These are phyloP conservation scores for Drosophila sp. DNA, from an alignment of 1,140 invertebrate genomes.

Conservation along the genomic window DNA sequence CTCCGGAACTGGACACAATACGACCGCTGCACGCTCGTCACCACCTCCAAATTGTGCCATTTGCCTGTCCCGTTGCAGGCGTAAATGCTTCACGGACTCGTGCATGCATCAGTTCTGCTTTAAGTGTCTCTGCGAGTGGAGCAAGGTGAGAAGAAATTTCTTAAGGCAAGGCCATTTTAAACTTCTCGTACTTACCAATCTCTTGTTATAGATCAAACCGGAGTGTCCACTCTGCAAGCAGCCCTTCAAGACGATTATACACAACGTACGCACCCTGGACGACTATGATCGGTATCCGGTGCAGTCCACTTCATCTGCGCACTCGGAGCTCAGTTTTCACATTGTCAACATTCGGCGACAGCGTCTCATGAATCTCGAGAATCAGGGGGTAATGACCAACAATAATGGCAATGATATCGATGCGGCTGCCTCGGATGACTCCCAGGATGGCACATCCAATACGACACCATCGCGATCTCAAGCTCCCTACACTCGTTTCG, in stretches of 20 bases:
- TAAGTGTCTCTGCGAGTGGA: conserved; percentile 96
- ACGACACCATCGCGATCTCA: conserved; percentile 22
- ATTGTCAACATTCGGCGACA: conserved; percentile 62
- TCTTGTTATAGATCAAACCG: conserved; percentile 89
- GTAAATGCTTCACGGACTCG: conserved; percentile 95
- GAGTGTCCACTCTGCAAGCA: conserved; percentile 98
- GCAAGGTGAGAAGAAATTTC: conserved; percentile 87
- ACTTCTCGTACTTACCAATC: not conserved
- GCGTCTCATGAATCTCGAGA: conserved; percentile 51
- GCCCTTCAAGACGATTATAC: conserved; percentile 94
- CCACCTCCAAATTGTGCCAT: conserved; percentile 96
- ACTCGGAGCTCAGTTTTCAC: conserved; percentile 60
- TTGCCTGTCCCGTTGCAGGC: conserved; percentile 93
- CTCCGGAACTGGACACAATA: conserved; percentile 5
- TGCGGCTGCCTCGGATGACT: conserved; percentile 42
- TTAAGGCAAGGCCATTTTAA: not conserved
- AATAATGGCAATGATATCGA: conserved; percentile 53
- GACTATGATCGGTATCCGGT: conserved; percentile 95
- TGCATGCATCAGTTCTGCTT: conserved; percentile 98
- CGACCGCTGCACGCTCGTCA: conserved; percentile 74
- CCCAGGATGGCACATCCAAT: conserved; percentile 26
- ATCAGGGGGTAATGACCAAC: conserved; percentile 56
- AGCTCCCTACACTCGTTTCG: conserved; percentile 61
- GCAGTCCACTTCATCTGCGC: conserved; percentile 67
- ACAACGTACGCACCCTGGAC: conserved; percentile 94